These are phyloP conservation scores for Scaptomyza caliginosa DNA, from an alignment of 2,888 invertebrate genomes.

Conservation along the genomic window DNA sequence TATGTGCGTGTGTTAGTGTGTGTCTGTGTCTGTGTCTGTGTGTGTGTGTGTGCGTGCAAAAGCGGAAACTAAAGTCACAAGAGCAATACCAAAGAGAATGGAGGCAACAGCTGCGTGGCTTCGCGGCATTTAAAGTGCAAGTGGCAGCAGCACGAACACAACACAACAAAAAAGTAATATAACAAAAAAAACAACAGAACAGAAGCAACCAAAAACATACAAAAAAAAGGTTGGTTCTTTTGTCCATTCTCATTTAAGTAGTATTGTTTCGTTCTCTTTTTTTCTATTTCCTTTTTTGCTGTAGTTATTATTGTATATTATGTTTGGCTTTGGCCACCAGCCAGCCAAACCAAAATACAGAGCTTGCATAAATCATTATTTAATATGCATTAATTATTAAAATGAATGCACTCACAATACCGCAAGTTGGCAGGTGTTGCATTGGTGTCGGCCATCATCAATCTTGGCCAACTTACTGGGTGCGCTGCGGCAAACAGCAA, in stretches of 20 bases:
- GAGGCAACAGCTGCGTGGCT: constrained; percentile 20
- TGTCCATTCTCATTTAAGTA: not conserved
- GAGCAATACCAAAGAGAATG: constrained; percentile 10
- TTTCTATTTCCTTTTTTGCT: not conserved
- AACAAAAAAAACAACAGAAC: not conserved
- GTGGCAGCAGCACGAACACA: constrained; percentile 24
- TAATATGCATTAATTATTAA: constrained; percentile 65
- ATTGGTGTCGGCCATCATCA: constrained; percentile 41
- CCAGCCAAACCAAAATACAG: not conserved
- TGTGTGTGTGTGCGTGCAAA: constrained; percentile 13
- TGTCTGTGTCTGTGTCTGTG: not conserved
- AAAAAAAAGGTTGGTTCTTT: constrained; percentile 45
- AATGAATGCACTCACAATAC: constrained; percentile 21
- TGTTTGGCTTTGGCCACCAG: constrained; percentile 8
- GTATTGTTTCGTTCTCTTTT: not conserved
- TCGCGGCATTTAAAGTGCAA: constrained; percentile 27
- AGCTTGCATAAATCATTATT: constrained; percentile 59
- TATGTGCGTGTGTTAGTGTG: constrained; percentile 6
- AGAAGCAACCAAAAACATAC: not conserved
- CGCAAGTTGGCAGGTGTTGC: constrained; percentile 22
- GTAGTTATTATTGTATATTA: constrained; percentile 9
- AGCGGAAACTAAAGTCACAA: constrained; percentile 45
- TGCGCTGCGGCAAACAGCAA: constrained; percentile 7
- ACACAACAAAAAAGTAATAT: constrained; percentile 9
- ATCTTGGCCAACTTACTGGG: constrained; percentile 42